phyloP scores from a whole-genome alignment of 2,797 vertebrate species.

The Poecilia gillii region DNA sequence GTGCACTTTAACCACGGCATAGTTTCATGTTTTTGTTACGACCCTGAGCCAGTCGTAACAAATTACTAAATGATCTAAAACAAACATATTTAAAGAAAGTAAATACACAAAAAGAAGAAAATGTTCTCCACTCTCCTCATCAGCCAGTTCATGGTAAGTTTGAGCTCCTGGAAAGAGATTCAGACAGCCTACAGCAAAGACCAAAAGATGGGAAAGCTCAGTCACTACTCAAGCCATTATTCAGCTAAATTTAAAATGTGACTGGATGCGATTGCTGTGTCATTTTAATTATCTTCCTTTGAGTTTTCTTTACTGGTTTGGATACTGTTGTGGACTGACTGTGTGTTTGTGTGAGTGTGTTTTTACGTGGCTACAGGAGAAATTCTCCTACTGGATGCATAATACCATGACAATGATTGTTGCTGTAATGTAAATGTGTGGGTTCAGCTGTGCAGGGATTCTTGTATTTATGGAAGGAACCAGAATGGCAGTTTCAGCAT shows the following conservation, averaged over 20 bases:
- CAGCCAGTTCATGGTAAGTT: background rate
- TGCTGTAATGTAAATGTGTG: background rate
- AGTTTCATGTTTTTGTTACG: too few species aligned
- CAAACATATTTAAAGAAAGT: background rate
- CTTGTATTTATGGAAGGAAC: constrained; percentile 46
- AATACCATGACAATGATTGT: background rate
- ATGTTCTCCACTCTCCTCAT: background rate
- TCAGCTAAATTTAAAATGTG: background rate
- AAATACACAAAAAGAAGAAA: background rate
- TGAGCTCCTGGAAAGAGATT: background rate
- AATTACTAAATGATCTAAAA: background rate
- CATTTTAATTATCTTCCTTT: background rate
- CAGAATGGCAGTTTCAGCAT: constrained; percentile 67
- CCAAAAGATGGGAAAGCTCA: background rate
- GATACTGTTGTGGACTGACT: background rate
- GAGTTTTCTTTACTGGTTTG: background rate
- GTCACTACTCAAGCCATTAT: background rate
- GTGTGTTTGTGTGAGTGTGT: background rate
- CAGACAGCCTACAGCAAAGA: background rate
- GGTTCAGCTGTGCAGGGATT: constrained; percentile 44
- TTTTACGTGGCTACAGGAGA: background rate
- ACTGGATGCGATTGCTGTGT: background rate
- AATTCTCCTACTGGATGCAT: background rate
- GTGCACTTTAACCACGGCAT: too few species aligned
- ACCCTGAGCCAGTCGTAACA: too few species aligned